A percentile compares a stretch with the other conserved stretches of the same genome.
These are phyloP conservation scores for Seira sanloemensis DNA, from an alignment of 2,888 invertebrate species.

Conservation along the genomic window DNA sequence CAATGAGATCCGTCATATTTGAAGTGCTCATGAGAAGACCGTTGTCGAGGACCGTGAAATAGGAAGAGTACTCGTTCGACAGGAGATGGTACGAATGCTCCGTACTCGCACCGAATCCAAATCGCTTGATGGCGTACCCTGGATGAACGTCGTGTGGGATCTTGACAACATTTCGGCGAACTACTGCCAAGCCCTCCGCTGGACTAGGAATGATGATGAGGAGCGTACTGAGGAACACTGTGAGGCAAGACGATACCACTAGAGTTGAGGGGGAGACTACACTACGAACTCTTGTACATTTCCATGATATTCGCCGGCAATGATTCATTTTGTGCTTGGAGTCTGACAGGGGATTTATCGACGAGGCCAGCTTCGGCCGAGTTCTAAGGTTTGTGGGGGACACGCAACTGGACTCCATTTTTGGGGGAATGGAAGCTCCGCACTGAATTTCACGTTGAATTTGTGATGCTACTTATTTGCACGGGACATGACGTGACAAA, in stretches of 20 bases:
- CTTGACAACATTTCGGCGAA: conserved; percentile 77
- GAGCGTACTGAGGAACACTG: conserved; percentile 42
- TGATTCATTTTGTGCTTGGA: conserved; percentile 21
- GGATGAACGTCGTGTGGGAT: conserved; percentile 93
- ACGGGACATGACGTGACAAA: too few species aligned
- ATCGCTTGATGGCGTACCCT: conserved; percentile 90
- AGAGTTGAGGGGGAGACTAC: conserved; percentile 30
- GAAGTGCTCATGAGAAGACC: conserved; percentile 94
- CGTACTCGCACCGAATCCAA: conserved; percentile 80
- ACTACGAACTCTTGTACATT: background rate
- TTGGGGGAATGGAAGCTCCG: conserved; percentile 23
- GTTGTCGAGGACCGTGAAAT: conserved; percentile 90
- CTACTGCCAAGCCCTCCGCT: conserved; percentile 69
- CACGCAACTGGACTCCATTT: too few species aligned
- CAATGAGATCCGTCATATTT: conserved; percentile 87
- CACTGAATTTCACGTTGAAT: too few species aligned
- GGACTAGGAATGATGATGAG: conserved; percentile 53
- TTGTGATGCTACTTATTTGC: too few species aligned
- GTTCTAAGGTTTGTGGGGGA: too few species aligned
- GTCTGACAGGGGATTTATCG: background rate
- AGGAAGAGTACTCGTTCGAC: conserved; percentile 88
- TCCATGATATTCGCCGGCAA: background rate
- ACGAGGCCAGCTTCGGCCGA: conserved; percentile 43
- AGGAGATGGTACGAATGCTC: conserved; percentile 80
- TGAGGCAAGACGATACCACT: conserved; percentile 44